Evolutionary conservation across 2,888 invertebrate genomes (phyloP).

Genomic region (Drosophila falleni): DNA sequence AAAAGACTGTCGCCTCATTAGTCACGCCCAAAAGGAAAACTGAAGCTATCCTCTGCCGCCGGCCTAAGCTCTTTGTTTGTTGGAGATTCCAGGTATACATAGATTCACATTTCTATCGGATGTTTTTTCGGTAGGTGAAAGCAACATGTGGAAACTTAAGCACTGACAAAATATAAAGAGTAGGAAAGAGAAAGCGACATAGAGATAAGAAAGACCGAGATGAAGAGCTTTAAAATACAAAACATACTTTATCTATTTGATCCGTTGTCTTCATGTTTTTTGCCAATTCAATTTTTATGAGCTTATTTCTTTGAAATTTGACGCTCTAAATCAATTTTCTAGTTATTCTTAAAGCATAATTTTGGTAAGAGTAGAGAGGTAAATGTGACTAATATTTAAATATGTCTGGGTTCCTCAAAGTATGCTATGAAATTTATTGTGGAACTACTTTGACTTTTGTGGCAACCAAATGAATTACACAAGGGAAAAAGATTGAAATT

Average conservation of each 20-base stretch:
- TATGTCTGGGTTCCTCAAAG: too few species aligned
- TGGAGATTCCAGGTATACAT: constrained; percentile 9
- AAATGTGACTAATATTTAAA: too few species aligned
- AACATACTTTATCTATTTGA: constrained; percentile 6
- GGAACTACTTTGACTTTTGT: too few species aligned
- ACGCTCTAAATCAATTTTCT: neutral
- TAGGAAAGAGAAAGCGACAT: neutral
- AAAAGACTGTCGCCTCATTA: constrained; percentile 29
- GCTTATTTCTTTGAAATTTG: neutral
- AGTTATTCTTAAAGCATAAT: neutral
- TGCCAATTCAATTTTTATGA: neutral
- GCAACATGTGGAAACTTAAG: constrained; percentile 13
- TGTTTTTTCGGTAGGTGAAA: constrained; percentile 3
- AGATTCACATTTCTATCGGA: constrained; percentile 12
- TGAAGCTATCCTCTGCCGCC: neutral
- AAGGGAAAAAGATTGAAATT: too few species aligned
- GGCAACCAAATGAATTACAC: too few species aligned
- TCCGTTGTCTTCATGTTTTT: neutral
- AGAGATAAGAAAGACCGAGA: neutral
- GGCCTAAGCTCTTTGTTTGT: constrained; percentile 13
- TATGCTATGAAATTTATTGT: too few species aligned
- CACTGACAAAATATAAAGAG: neutral
- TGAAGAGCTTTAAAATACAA: neutral
- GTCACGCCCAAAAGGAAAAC: constrained; percentile 22
- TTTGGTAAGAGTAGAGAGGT: neutral